phyloP scores from a whole-genome alignment of 2,888 invertebrate genomes.

The Cremastinae sp. region DNA sequence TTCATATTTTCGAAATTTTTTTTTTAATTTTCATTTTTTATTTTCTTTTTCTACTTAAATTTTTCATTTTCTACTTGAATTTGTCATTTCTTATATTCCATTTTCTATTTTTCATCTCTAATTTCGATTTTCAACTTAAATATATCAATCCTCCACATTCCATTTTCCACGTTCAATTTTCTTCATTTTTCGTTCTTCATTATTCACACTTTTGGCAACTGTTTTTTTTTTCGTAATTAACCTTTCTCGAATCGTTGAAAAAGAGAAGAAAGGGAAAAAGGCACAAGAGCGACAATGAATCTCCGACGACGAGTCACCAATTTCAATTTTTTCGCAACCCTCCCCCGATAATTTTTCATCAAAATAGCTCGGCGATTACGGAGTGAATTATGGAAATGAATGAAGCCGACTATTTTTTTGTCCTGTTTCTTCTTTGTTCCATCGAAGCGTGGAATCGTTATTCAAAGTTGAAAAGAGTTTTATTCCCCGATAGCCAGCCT shows the following conservation, averaged over 20 bases:
- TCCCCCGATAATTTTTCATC: slow-evolving; percentile 4
- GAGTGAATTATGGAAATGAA: slow-evolving; percentile 36
- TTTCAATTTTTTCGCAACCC: background rate
- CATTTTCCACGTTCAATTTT: too few species aligned
- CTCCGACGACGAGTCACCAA: background rate
- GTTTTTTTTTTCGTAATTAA: too few species aligned
- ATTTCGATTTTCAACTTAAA: too few species aligned
- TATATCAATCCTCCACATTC: too few species aligned
- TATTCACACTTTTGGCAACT: too few species aligned
- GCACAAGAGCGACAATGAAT: background rate
- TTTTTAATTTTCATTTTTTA: too few species aligned
- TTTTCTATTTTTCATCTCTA: too few species aligned
- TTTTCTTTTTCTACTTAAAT: too few species aligned
- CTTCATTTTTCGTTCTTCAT: too few species aligned
- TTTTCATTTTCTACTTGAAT: too few species aligned
- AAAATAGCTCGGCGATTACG: slow-evolving; percentile 36
- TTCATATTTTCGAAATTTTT: too few species aligned
- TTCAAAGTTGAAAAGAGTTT: slow-evolving; percentile 43
- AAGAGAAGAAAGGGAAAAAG: background rate
- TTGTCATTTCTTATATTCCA: too few species aligned
- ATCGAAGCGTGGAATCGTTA: slow-evolving; percentile 37
- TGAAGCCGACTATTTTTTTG: background rate
- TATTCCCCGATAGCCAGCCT: slow-evolving; percentile 12
- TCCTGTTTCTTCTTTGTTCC: slow-evolving; percentile 2
- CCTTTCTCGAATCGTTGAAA: background rate